Evolutionary conservation across 2,888 invertebrate species (phyloP).

Genomic region (Apamea sordens): DNA sequence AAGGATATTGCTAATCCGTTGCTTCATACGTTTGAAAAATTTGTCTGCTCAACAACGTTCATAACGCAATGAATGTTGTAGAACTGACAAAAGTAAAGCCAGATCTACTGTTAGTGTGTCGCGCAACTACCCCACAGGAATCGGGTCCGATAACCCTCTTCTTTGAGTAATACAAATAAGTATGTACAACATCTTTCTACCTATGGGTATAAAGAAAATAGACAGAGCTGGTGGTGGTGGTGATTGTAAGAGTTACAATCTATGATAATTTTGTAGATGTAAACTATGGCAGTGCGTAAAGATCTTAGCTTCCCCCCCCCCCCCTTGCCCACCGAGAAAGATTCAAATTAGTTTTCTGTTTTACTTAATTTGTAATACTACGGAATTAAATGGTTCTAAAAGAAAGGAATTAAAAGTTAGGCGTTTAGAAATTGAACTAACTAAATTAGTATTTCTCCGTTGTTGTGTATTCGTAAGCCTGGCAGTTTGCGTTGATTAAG

Average conservation of each 20-base stretch:
- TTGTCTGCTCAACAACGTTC: too few species aligned
- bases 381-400: slow-evolving; percentile 49
- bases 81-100: too few species aligned
- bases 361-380: slow-evolving; percentile 60
- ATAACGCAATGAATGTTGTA: too few species aligned
- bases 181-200: background rate
- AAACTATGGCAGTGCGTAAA: slow-evolving; percentile 24
- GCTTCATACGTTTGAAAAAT: too few species aligned
- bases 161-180: background rate
- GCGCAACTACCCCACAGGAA: too few species aligned
- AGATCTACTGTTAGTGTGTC: too few species aligned
- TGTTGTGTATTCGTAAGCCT: slow-evolving; percentile 41
- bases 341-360: slow-evolving; percentile 58
- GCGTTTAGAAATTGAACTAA: slow-evolving; percentile 54
- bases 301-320: background rate
- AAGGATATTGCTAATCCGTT: too few species aligned
- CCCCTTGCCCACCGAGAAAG: slow-evolving; percentile 18
- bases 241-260: background rate
- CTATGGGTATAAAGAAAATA: too few species aligned
- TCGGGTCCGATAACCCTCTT: too few species aligned
- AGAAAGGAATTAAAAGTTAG: slow-evolving; percentile 57
- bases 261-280: background rate
- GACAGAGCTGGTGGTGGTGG: too few species aligned
- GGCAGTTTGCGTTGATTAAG: slow-evolving; percentile 61
- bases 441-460: slow-evolving; percentile 54